A percentile compares a stretch with the other conserved stretches of the same genome.
Evolutionary conservation across 2,888 invertebrate genomes (phyloP).

Genomic region (Lumbricus terrestris): DNA sequence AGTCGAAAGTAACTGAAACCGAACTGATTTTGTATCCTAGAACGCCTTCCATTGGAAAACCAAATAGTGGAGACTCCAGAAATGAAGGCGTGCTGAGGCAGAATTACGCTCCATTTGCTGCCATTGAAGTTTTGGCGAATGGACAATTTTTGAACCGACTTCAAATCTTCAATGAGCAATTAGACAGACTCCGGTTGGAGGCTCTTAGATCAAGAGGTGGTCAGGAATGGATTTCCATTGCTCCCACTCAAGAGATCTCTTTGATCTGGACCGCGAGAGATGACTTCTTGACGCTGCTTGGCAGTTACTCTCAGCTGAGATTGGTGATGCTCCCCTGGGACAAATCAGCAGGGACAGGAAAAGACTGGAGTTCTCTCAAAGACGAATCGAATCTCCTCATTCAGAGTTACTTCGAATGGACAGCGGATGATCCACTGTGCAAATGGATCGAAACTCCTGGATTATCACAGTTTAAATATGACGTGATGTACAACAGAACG

Average conservation of each 20-base stretch:
- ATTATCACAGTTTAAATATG: conserved; percentile 36
- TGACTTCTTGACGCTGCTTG: background rate
- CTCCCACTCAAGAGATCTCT: background rate
- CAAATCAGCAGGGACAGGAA: background rate
- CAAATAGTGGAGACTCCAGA: no score
- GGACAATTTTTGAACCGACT: background rate
- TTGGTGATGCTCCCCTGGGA: conserved; percentile 18
- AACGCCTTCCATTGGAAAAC: no score
- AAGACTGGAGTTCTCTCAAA: conserved; percentile 27
- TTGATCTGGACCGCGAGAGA: background rate
- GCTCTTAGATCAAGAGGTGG: background rate
- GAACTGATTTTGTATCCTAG: no score
- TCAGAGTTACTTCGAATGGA: conserved; percentile 35
- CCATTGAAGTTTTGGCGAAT: background rate
- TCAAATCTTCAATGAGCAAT: background rate
- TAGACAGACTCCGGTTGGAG: background rate
- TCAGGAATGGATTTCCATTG: background rate
- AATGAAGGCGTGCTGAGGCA: no score
- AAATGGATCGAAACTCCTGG: conserved; percentile 33
- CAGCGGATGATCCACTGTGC: conserved; percentile 31
- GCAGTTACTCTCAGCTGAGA: conserved; percentile 17
- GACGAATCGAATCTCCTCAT: conserved; percentile 32
- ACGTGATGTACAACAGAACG: conserved; percentile 35
- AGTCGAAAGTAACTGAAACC: no score
- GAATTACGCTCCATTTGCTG: background rate